Evolutionary conservation across 2,113 vertebrate species (phyloP).

Genomic region (Gasterosteus nipponicus): DNA sequence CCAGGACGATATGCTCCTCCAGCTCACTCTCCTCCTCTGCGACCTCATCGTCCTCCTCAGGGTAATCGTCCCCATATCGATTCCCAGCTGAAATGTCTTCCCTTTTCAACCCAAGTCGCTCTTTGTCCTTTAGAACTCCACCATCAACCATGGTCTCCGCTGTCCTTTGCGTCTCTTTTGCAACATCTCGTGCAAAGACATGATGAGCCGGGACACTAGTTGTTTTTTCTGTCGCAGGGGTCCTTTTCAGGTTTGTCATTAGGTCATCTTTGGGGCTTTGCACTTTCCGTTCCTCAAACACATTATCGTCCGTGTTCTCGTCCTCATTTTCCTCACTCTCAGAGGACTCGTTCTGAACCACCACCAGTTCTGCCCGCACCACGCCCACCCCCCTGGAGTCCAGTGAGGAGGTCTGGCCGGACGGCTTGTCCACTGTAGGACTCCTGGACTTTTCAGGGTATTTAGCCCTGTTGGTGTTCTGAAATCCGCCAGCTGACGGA

Average conservation of each 20-base stretch:
- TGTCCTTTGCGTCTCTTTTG: conserved; percentile 40
- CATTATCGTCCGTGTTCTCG: conserved; percentile 60
- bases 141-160: conserved; percentile 46
- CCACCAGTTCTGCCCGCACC: conserved; percentile 82
- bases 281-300: conserved; percentile 69
- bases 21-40: conserved; percentile 66
- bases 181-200: conserved; percentile 6
- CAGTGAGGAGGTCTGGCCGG: conserved; percentile 48
- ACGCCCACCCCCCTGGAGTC: conserved; percentile 65
- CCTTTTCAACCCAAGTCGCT: conserved; percentile 18
- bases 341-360: conserved; percentile 86
- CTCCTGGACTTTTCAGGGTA: conserved; percentile 53
- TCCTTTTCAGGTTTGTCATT: conserved; percentile 50
- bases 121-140: conserved; percentile 41
- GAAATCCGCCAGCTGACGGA: conserved; percentile 48
- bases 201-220: conserved; percentile 19
- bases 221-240: conserved; percentile 48
- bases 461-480: conserved; percentile 53
- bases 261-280: conserved; percentile 49
- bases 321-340: conserved; percentile 81
- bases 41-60: conserved; percentile 57
- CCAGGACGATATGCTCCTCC: conserved; percentile 68
- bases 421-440: conserved; percentile 47
- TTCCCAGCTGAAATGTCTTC: conserved; percentile 47
- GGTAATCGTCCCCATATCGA: conserved; percentile 55